Conservation (phyloP, 2,888 invertebrate genomes). For the Acrobasis suavella region DNA sequence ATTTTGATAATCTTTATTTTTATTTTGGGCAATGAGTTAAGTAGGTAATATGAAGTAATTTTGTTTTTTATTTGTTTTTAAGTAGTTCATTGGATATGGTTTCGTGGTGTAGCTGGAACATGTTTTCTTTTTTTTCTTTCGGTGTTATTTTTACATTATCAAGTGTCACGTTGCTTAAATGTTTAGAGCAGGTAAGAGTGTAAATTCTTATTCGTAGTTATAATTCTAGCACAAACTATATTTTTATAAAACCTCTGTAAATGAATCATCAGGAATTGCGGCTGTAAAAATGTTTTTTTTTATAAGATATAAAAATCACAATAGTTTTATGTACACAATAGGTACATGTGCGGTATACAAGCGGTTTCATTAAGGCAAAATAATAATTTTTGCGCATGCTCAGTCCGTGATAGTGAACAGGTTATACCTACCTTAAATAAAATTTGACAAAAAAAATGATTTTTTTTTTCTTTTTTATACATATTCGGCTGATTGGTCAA, state of each 20-base stretch:
- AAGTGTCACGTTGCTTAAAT: slow-evolving; percentile 10
- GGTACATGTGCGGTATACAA: too few relatives aligned
- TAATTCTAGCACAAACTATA: too few relatives aligned
- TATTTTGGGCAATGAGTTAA: not conserved
- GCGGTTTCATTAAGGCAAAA: too few relatives aligned
- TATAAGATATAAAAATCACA: too few relatives aligned
- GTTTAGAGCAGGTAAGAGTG: not conserved
- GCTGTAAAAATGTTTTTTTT: not conserved
- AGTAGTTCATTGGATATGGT: not conserved
- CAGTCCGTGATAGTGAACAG: too few relatives aligned
- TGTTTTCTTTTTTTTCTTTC: slow-evolving; percentile 1
- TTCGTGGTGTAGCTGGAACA: slow-evolving; percentile 1
- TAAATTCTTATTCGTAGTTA: not conserved
- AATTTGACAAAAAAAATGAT: too few relatives aligned
- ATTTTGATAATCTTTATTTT: not conserved
- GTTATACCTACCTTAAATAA: too few relatives aligned
- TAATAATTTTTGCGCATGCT: too few relatives aligned
- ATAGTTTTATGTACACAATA: too few relatives aligned
- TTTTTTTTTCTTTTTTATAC: too few relatives aligned
- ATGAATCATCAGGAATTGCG: not conserved
- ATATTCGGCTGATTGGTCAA: too few relatives aligned
- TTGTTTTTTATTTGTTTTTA: not conserved
- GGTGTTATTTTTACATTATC: slow-evolving; percentile 9
- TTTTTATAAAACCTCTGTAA: too few relatives aligned
- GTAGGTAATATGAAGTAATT: not conserved